phyloP scores from a whole-genome alignment of 2,797 vertebrate species.

The Karalla daura region DNA sequence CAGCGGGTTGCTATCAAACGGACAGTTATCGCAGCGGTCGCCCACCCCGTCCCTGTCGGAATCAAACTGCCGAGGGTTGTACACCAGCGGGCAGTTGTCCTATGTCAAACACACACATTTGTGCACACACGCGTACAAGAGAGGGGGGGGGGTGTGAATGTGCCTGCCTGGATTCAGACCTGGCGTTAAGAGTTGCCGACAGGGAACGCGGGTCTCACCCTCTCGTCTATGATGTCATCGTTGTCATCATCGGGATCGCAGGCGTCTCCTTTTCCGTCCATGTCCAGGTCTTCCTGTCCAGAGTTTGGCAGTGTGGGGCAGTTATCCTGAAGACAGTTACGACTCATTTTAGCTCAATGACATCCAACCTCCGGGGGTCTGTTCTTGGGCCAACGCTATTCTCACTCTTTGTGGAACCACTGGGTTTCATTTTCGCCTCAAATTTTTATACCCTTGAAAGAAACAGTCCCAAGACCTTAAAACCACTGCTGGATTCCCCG shows the following conservation, averaged over 20 bases:
- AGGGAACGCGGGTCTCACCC: slow-evolving; percentile 78
- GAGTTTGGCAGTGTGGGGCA: slow-evolving; percentile 95
- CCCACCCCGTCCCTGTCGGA: slow-evolving; percentile 95
- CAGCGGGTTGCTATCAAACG: slow-evolving; percentile 92
- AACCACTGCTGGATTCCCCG: too few relatives aligned
- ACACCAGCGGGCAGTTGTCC: slow-evolving; percentile 96
- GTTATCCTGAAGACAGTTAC: slow-evolving; percentile 88
- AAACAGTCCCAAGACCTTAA: too few relatives aligned
- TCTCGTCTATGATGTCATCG: slow-evolving; percentile 91
- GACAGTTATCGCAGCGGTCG: slow-evolving; percentile 96
- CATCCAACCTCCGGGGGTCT: too few relatives aligned
- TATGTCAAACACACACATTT: slow-evolving; percentile 56
- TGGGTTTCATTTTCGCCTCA: too few relatives aligned
- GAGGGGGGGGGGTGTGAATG: not conserved
- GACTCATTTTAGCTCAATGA: slow-evolving; percentile 18
- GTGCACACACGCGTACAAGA: not conserved
- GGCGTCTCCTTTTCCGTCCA: slow-evolving; percentile 92
- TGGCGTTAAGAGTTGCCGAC: not conserved
- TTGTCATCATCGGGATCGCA: slow-evolving; percentile 97
- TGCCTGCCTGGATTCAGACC: not conserved
- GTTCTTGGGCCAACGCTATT: too few relatives aligned
- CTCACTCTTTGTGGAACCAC: too few relatives aligned
- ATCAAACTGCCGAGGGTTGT: slow-evolving; percentile 94
- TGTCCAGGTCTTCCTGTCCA: slow-evolving; percentile 96
- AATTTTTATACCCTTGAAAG: too few relatives aligned